These are phyloP conservation scores for Gobiocypris rarus DNA, from an alignment of 2,113 vertebrate species.

Conservation along the genomic window DNA sequence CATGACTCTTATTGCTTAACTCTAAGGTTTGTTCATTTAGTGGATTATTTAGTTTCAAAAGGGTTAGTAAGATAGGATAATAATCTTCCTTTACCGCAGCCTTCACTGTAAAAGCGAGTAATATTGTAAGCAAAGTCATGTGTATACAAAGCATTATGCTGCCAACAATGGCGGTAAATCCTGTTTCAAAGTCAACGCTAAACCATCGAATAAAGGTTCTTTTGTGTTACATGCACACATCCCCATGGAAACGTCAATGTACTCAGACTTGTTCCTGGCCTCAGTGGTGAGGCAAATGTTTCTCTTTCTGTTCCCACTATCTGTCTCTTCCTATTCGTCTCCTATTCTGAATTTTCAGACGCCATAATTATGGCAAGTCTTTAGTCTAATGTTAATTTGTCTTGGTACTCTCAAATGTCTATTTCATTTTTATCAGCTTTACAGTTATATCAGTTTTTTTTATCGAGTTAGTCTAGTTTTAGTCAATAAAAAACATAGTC, in stretches of 20 bases:
- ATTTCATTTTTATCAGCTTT: too few species aligned
- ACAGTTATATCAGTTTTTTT: too few species aligned
- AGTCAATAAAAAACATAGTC: too few species aligned
- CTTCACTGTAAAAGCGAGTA: conserved; percentile 65
- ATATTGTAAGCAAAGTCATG: conserved; percentile 64
- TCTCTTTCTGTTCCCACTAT: conserved; percentile 24
- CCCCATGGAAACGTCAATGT: conserved; percentile 46
- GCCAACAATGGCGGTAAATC: conserved; percentile 68
- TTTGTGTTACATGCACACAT: conserved; percentile 66
- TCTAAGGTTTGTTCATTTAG: background rate
- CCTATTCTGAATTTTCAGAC: background rate
- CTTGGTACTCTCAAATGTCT: too few species aligned
- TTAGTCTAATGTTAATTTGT: too few species aligned
- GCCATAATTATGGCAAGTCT: background rate
- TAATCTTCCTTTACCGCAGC: conserved; percentile 58
- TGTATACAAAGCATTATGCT: conserved; percentile 70
- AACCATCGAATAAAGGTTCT: conserved; percentile 64
- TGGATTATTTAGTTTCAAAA: conserved; percentile 5
- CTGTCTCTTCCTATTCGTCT: conserved; percentile 3
- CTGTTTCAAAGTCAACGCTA: conserved; percentile 65
- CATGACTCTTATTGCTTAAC: conserved; percentile 9
- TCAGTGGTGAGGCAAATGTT: background rate
- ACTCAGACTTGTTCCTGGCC: conserved; percentile 34
- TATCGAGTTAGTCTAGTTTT: too few species aligned
- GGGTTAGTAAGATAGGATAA: conserved; percentile 32